A percentile compares a stretch with the other conserved stretches of the same genome.
Evolutionary conservation across 2,797 vertebrate genomes (phyloP).

Genomic region (Oryzias dopingdopingensis): DNA sequence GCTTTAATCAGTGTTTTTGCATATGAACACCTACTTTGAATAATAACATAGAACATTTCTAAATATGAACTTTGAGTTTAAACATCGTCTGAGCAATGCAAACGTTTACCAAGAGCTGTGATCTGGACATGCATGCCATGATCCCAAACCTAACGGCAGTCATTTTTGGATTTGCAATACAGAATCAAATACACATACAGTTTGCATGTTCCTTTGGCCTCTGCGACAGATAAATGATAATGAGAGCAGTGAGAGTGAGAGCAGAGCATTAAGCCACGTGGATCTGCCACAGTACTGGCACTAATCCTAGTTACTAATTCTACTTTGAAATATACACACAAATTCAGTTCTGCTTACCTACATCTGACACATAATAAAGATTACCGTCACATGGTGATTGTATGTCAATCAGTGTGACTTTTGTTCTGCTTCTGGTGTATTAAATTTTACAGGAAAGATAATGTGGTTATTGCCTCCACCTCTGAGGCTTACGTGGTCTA

Average conservation of each 20-base stretch:
- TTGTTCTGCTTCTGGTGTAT: not conserved
- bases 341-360: not conserved
- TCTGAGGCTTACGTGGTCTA: not conserved
- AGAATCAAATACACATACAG: constrained; percentile 9
- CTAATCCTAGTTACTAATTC: constrained; percentile 49
- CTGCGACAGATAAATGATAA: constrained; percentile 46
- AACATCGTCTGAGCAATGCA: too few species aligned
- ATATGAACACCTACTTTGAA: too few species aligned
- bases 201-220: constrained; percentile 36
- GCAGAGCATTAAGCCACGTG: constrained; percentile 55
- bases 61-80: too few species aligned
- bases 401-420: not conserved
- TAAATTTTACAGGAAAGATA: not conserved
- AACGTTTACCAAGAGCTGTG: too few species aligned
- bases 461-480: not conserved
- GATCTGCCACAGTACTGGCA: constrained; percentile 47
- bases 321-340: constrained; percentile 18
- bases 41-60: too few species aligned
- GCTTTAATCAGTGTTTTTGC: too few species aligned
- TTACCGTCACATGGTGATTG: not conserved
- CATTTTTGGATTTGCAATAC: too few species aligned
- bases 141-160: too few species aligned
- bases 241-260: constrained; percentile 49
- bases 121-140: too few species aligned
- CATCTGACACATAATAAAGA: constrained; percentile 7